These are phyloP conservation scores for Emmelina monodactyla DNA, from an alignment of 2,888 invertebrate species.

Conservation along the genomic window DNA sequence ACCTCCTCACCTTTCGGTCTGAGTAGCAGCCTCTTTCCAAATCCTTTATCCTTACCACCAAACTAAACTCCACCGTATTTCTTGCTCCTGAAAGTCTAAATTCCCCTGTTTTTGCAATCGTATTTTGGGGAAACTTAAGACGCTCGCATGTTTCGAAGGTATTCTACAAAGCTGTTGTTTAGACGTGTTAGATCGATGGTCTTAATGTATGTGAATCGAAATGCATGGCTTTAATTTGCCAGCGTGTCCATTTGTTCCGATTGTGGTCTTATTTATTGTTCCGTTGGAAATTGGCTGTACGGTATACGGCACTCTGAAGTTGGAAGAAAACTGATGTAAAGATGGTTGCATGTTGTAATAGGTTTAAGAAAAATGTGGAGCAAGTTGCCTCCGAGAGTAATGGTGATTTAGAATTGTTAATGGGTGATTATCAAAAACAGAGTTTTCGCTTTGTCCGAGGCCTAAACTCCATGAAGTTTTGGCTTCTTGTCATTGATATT, in stretches of 20 bases:
- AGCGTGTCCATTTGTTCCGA: constrained; percentile 62
- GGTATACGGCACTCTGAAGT: neutral
- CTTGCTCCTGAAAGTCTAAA: constrained; percentile 12
- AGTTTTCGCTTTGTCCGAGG: too few relatives aligned
- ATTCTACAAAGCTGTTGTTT: constrained; percentile 40
- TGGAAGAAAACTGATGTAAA: neutral
- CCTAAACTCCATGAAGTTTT: too few relatives aligned
- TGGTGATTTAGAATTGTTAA: neutral
- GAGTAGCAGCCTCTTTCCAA: constrained; percentile 13
- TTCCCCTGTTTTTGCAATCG: constrained; percentile 5
- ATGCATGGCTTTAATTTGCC: constrained; percentile 53
- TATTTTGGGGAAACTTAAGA: constrained; percentile 30
- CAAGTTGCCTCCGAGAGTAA: neutral
- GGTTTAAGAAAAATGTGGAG: neutral
- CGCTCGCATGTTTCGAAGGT: constrained; percentile 52
- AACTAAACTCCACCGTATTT: constrained; percentile 18
- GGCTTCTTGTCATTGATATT: too few relatives aligned
- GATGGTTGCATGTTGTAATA: neutral
- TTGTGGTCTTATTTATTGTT: constrained; percentile 56
- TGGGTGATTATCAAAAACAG: too few relatives aligned
- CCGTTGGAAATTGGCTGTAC: constrained; percentile 12
- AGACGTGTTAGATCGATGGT: constrained; percentile 60
- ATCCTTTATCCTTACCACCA: constrained; percentile 11
- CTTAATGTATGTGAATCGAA: constrained; percentile 59
- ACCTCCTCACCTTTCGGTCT: constrained; percentile 13